phyloP scores from a whole-genome alignment of 2,888 invertebrate genomes.

The Osmoderma eremita region DNA sequence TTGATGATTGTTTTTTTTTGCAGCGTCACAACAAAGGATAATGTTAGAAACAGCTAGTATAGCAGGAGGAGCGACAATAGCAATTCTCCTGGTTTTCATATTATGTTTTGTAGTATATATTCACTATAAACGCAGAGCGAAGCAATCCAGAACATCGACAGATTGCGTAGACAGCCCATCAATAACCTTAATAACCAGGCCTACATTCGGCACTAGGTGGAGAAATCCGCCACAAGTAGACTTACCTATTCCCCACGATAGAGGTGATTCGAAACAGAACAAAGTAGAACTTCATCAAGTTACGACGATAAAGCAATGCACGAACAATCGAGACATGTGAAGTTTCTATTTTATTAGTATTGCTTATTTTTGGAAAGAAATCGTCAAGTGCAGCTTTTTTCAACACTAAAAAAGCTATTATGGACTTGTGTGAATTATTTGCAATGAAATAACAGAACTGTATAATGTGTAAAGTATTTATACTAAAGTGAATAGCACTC shows the following conservation, averaged over 20 bases:
- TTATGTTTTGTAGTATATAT: conserved; percentile 75
- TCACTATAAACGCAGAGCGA: conserved; percentile 70
- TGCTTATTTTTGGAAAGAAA: conserved; percentile 41
- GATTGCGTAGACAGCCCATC: conserved; percentile 61
- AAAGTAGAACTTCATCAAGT: conserved; percentile 57
- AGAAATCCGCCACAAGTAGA: conserved; percentile 52
- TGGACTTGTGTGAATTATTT: conserved; percentile 45
- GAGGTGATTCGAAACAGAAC: conserved; percentile 49
- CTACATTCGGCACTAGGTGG: conserved; percentile 61
- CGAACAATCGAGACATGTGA: conserved; percentile 48
- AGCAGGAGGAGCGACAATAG: conserved; percentile 83
- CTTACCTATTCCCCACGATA: conserved; percentile 49
- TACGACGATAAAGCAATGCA: conserved; percentile 54
- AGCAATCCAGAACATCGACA: conserved; percentile 55
- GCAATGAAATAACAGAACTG: conserved; percentile 50
- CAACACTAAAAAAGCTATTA: conserved; percentile 7
- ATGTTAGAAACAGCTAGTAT: conserved; percentile 90
- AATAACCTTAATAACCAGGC: conserved; percentile 51
- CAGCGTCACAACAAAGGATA: conserved; percentile 81
- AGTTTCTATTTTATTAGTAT: conserved; percentile 14
- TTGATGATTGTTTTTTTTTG: conserved; percentile 49
- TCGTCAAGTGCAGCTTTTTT: conserved; percentile 47
- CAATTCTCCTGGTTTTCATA: conserved; percentile 75
- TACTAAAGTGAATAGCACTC: conserved; percentile 56
- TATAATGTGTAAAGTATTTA: conserved; percentile 51